Conservation (phyloP, 2,888 invertebrate species). For the Drosophila buzzatii region DNA sequence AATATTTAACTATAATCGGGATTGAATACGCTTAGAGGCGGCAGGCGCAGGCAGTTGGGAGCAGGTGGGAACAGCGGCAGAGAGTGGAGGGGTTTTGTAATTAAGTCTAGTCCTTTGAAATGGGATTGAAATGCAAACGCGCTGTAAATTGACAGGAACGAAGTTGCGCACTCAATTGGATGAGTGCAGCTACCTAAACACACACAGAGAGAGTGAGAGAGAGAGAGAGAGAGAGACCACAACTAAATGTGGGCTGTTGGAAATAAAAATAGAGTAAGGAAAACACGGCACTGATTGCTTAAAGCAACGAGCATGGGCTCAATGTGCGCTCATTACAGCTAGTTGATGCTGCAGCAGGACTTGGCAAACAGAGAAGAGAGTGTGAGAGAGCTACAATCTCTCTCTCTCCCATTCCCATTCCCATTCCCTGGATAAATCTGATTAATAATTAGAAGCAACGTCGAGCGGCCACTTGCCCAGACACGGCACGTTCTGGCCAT, state of each 20-base stretch:
- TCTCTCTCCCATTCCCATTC: too few relatives aligned
- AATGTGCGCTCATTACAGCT: constrained; percentile 51
- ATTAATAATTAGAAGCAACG: constrained; percentile 76
- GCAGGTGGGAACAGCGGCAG: background rate
- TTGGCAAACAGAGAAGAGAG: constrained; percentile 1
- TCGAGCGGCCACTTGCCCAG: constrained; percentile 38
- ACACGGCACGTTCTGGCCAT: constrained; percentile 39
- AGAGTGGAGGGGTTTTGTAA: constrained; percentile 31
- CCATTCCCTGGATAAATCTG: constrained; percentile 48
- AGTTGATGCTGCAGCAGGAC: constrained; percentile 12
- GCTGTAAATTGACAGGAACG: constrained; percentile 48
- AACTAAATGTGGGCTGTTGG: constrained; percentile 7
- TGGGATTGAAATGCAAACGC: constrained; percentile 59
- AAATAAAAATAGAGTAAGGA: constrained; percentile 15
- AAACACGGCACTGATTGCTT: constrained; percentile 58
- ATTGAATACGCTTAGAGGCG: background rate
- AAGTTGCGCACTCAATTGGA: constrained; percentile 32
- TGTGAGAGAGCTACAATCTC: background rate
- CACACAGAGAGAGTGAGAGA: background rate
- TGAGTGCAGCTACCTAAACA: constrained; percentile 22
- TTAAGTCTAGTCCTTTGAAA: constrained; percentile 54
- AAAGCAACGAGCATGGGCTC: constrained; percentile 45
- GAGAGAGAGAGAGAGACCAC: background rate
- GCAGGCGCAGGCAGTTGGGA: too few relatives aligned
- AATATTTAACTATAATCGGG: constrained; percentile 13